Conservation (phyloP, 2,888 invertebrate species). For the Prenolepis imparis region DNA sequence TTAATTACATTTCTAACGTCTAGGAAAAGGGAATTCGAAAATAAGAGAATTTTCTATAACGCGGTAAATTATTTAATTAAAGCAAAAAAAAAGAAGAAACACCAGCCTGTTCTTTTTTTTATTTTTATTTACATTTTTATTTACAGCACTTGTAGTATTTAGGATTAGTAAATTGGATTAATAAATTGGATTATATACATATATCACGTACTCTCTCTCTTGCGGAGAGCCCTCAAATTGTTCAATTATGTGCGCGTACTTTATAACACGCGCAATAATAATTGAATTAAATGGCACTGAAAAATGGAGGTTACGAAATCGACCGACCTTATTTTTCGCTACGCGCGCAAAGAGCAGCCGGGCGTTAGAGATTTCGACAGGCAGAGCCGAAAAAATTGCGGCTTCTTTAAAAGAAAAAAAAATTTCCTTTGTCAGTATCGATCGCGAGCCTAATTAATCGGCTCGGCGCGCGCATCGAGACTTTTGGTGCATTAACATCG, state of each 20-base stretch:
- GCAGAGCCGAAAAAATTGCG: neutral
- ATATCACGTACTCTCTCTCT: conserved; percentile 7
- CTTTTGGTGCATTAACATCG: conserved; percentile 42
- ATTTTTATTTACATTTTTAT: conserved; percentile 14
- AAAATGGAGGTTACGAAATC: conserved; percentile 15
- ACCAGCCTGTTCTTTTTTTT: neutral
- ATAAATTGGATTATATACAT: neutral
- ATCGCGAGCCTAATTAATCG: conserved; percentile 43
- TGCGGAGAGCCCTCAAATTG: conserved; percentile 36
- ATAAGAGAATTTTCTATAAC: neutral
- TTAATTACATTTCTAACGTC: conserved; percentile 8
- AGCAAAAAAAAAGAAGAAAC: neutral
- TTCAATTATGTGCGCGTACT: conserved; percentile 31
- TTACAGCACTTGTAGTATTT: neutral
- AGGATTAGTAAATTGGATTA: neutral
- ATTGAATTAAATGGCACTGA: conserved; percentile 39
- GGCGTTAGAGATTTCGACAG: conserved; percentile 11
- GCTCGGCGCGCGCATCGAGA: neutral
- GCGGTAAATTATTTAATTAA: conserved; percentile 18
- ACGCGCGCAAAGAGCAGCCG: neutral
- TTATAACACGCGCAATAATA: conserved; percentile 39
- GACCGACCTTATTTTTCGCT: conserved; percentile 17
- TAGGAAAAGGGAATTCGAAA: neutral
- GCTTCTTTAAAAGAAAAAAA: neutral
- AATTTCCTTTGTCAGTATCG: conserved; percentile 20